Evolutionary conservation across 2,113 vertebrate genomes (phyloP).

Genomic region (Vidua macroura): DNA sequence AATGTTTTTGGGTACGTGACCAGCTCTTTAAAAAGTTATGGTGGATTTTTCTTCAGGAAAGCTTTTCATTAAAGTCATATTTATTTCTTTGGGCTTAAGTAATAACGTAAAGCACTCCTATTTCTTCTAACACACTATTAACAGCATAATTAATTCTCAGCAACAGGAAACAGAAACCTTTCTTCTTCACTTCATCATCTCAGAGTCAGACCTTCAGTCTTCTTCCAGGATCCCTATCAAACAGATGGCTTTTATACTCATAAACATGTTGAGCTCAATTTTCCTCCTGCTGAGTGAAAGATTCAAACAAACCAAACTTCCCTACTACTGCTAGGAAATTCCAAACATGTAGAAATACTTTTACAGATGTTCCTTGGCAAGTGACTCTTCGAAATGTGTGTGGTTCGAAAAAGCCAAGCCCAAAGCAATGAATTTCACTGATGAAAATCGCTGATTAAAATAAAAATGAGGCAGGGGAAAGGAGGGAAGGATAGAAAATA

Average conservation of each 20-base stretch:
- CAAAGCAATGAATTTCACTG: slow-evolving; percentile 30
- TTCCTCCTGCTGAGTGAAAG: slow-evolving; percentile 50
- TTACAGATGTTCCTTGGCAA: slow-evolving; percentile 62
- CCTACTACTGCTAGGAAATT: slow-evolving; percentile 66
- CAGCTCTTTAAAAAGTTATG: not conserved
- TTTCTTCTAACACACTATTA: slow-evolving; percentile 49
- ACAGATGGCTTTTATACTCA: slow-evolving; percentile 66
- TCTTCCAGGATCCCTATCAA: slow-evolving; percentile 58
- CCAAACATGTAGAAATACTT: slow-evolving; percentile 64
- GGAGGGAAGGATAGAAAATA: not conserved
- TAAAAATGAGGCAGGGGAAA: not conserved
- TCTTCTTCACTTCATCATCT: slow-evolving; percentile 58
- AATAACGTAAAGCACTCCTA: slow-evolving; percentile 8
- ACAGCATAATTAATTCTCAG: slow-evolving; percentile 57
- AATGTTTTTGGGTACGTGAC: not conserved
- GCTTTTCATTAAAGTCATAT: not conserved
- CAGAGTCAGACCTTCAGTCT: slow-evolving; percentile 37
- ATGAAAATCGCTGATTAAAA: not conserved
- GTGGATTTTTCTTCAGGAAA: slow-evolving; percentile 10
- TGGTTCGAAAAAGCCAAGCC: not conserved
- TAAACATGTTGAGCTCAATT: slow-evolving; percentile 63
- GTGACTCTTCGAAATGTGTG: slow-evolving; percentile 20
- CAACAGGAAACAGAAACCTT: slow-evolving; percentile 46
- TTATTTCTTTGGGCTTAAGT: slow-evolving; percentile 44
- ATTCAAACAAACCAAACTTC: slow-evolving; percentile 58